Evolutionary conservation across 2,113 vertebrate species (phyloP).

Genomic region (Chascanopsetta lugubris): DNA sequence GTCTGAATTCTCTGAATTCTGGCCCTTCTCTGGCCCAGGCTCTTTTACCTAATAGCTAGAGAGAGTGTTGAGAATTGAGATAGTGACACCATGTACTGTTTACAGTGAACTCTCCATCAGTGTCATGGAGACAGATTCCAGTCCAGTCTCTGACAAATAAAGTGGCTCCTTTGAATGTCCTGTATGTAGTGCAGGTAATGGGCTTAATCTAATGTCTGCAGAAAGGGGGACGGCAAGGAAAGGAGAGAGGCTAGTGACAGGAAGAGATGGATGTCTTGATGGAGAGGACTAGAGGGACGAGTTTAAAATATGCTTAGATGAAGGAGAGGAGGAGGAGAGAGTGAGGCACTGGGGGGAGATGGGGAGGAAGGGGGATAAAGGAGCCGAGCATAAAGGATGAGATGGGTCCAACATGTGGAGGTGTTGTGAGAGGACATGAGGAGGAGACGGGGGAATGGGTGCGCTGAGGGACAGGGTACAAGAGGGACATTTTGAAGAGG

Average conservation of each 20-base stretch:
- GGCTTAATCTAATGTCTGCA: constrained; percentile 57
- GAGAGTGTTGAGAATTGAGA: not conserved
- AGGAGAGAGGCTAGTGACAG: constrained; percentile 36
- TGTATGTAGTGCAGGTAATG: constrained; percentile 49
- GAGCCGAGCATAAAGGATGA: constrained; percentile 62
- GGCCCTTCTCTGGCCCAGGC: no score
- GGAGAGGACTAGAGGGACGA: constrained; percentile 54
- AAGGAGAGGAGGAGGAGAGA: constrained; percentile 46
- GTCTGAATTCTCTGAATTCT: no score
- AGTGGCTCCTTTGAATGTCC: constrained; percentile 49
- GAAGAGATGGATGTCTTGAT: constrained; percentile 62
- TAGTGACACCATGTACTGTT: not conserved
- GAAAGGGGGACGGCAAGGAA: constrained; percentile 17
- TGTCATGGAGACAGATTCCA: constrained; percentile 39
- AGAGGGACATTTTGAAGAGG: constrained; percentile 63
- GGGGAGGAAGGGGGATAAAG: constrained; percentile 27
- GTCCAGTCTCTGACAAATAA: constrained; percentile 47
- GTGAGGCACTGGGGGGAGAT: constrained; percentile 42
- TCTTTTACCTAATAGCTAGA: constrained; percentile 13
- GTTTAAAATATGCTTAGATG: constrained; percentile 68
- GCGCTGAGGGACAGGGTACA: constrained; percentile 45
- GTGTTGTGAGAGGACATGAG: constrained; percentile 54
- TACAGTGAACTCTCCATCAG: constrained; percentile 27
- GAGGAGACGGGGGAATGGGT: constrained; percentile 35
- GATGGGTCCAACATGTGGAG: constrained; percentile 60